These are phyloP conservation scores for Loriculus beryllinus DNA, from an alignment of 2,797 vertebrate species.

Conservation along the genomic window DNA sequence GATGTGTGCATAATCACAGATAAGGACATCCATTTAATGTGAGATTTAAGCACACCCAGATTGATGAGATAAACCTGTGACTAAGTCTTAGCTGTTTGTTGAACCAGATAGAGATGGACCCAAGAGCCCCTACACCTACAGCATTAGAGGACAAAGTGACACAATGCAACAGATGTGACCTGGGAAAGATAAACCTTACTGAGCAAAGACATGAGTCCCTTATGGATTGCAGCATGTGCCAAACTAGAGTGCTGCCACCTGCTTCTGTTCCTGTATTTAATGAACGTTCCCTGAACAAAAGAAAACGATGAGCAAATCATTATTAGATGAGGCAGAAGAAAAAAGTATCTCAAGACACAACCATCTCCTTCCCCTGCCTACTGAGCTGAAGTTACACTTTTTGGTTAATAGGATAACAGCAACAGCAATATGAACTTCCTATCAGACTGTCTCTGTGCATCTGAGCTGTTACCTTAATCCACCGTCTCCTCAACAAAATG, in stretches of 20 bases:
- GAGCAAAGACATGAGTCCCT: neutral
- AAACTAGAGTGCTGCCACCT: neutral
- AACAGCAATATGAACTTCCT: neutral
- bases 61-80: neutral
- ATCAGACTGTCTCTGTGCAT: neutral
- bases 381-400: neutral
- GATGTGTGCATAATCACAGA: neutral
- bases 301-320: neutral
- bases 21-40: neutral
- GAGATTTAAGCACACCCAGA: neutral
- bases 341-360: neutral
- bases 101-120: neutral
- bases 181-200: neutral
- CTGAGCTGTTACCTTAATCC: neutral
- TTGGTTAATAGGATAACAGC: neutral
- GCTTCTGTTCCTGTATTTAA: neutral
- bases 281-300: neutral
- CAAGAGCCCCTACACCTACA: neutral
- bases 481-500: neutral
- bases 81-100: neutral
- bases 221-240: neutral
- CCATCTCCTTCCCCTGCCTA: neutral
- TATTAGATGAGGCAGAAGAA: neutral
- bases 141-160: neutral
- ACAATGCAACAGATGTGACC: neutral